Percentiles rank a stretch among this genome's conserved stretches.
Conservation (phyloP, 2,113 vertebrate species). For the Prionailurus viverrinus region DNA sequence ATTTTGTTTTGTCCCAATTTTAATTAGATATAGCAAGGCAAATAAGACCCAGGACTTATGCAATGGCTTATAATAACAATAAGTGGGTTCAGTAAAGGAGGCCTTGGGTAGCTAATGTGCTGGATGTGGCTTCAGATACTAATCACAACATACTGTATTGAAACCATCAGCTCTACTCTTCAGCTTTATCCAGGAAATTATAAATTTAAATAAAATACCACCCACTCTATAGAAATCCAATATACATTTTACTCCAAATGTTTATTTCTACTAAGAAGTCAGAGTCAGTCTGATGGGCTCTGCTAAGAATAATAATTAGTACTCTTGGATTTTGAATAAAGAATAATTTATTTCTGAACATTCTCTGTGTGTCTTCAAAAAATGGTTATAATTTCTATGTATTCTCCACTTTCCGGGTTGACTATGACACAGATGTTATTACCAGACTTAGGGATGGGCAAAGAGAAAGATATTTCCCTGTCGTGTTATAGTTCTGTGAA, state of each 20-base stretch:
- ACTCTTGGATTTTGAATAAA: background rate
- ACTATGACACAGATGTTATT: background rate
- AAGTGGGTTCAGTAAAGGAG: background rate
- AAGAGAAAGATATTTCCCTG: background rate
- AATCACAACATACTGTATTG: background rate
- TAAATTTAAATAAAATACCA: background rate
- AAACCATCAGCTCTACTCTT: background rate
- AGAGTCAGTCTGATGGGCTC: background rate
- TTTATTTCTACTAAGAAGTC: background rate
- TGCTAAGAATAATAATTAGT: background rate
- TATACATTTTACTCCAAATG: background rate
- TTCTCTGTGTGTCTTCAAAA: background rate
- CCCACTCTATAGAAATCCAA: background rate
- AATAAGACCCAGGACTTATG: background rate
- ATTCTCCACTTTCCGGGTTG: background rate
- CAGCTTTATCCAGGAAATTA: background rate
- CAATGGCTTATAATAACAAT: background rate
- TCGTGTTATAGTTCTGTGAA: background rate
- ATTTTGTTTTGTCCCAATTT: conserved; percentile 42
- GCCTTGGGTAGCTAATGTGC: background rate
- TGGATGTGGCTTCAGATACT: conserved; percentile 50
- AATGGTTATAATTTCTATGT: background rate
- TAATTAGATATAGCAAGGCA: background rate
- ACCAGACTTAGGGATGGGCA: background rate
- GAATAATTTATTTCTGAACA: background rate